Evolutionary conservation across 2,797 vertebrate genomes (phyloP), one percentile per base, ranked within the genome.

Genomic region (Phoxinus dragarum): DNA sequence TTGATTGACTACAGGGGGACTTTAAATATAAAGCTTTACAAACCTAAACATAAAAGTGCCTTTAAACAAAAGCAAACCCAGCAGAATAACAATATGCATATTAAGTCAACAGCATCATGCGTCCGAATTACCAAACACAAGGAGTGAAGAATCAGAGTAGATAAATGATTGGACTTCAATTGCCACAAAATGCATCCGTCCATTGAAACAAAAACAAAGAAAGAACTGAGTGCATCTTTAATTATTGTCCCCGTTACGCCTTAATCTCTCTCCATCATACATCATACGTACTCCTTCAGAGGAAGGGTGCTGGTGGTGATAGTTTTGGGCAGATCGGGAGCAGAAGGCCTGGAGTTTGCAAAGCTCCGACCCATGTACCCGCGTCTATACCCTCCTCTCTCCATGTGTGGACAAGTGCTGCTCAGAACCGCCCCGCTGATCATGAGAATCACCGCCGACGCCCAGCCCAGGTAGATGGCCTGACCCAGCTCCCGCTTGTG

Each of bases 391-490:
- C 93, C 82, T 42, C 88, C 90, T 44, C 92, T 86, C 91, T 95
- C 95, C 80, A 94, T 91, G 54, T 96, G 93, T 0, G 95, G 95
- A 69, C 95, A 96, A 86, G 95, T 96, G 92, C 94, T 95, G 93
- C 95, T 95, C 75, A 96, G 76, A 86, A 96, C 95, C 0, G 94
- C 94, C 0, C 96, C 96, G 2, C 96, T 96, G 88, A 96, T 94
- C 86, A 96, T 95, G 1, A 96, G 94, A 52, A 96, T 94, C 27
- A 96, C 95, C 0, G 95, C 94, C 0, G 95, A 64, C 0, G 95
- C 95, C 96, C 95, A 96, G 19, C 96, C 96, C 89, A 96, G 90
- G 44, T 96, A 96, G 64, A 96, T 95, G 5, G 96, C 95, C 92
- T 96, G 95, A 12, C 96, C 96, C 86, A 96, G 90, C 94, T 96